Conservation (phyloP, 2,797 vertebrate genomes). For the Centropyge bicolor region DNA sequence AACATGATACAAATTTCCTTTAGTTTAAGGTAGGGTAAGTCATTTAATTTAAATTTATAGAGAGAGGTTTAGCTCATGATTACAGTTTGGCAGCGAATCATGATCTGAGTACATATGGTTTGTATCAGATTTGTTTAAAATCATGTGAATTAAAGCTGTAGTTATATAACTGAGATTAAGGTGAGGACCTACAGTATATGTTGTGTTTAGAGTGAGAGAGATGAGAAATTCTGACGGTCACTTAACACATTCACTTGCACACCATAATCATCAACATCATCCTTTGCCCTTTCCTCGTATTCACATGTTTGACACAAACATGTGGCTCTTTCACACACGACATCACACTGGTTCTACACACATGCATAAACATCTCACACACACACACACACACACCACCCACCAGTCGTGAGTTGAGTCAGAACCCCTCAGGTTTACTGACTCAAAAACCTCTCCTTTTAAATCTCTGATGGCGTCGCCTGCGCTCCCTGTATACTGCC, state of each 20-base stretch:
- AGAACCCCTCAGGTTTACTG: slow-evolving; percentile 66
- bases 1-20: slow-evolving; percentile 10
- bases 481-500: slow-evolving; percentile 16
- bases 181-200: neutral
- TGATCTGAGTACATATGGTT: slow-evolving; percentile 27
- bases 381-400: slow-evolving; percentile 36
- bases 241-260: slow-evolving; percentile 24
- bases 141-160: neutral
- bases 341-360: slow-evolving; percentile 47
- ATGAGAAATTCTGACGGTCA: slow-evolving; percentile 25
- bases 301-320: slow-evolving; percentile 50
- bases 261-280: slow-evolving; percentile 21
- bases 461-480: slow-evolving; percentile 45
- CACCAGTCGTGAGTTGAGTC: slow-evolving; percentile 64
- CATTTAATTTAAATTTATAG: slow-evolving; percentile 24
- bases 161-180: neutral
- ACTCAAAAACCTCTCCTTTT: slow-evolving; percentile 64
- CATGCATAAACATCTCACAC: slow-evolving; percentile 29
- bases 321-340: slow-evolving; percentile 50
- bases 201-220: neutral
- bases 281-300: slow-evolving; percentile 54
- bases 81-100: slow-evolving; percentile 43
- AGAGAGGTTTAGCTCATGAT: slow-evolving; percentile 35
- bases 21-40: slow-evolving; percentile 11
- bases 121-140: slow-evolving; percentile 23